A percentile compares a stretch with the other conserved stretches of the same genome.
Conservation (phyloP, 2,888 invertebrate genomes). For the Pyrochroa serraticornis region DNA sequence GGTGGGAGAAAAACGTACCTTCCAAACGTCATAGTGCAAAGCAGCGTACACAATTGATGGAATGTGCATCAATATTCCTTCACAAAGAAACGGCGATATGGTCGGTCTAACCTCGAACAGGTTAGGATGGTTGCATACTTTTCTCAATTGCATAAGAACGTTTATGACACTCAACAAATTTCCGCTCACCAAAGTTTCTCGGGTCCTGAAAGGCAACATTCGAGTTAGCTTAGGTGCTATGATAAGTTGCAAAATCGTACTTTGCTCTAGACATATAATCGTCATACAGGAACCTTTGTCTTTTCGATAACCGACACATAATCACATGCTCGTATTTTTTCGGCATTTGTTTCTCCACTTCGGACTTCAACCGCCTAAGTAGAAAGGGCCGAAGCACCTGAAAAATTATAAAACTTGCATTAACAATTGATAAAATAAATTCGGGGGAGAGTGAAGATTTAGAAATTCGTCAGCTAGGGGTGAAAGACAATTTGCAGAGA, state of each 20-base stretch:
- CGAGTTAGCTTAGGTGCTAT: background rate
- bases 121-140: slow-evolving; percentile 98
- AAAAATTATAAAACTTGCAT: slow-evolving; percentile 34
- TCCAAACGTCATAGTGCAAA: slow-evolving; percentile 75
- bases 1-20: slow-evolving; percentile 60
- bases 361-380: slow-evolving; percentile 86
- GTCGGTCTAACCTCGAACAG: slow-evolving; percentile 96
- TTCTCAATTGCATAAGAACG: slow-evolving; percentile 94
- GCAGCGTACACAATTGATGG: slow-evolving; percentile 75
- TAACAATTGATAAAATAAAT: background rate
- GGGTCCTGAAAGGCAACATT: slow-evolving; percentile 70
- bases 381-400: slow-evolving; percentile 92
- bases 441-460: background rate
- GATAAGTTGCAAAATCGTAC: slow-evolving; percentile 62
- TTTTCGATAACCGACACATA: slow-evolving; percentile 90
- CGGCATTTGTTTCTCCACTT: slow-evolving; percentile 98
- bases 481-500: slow-evolving; percentile 1
- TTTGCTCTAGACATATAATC: slow-evolving; percentile 98
- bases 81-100: slow-evolving; percentile 90
- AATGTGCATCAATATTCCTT: slow-evolving; percentile 71
- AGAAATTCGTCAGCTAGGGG: background rate
- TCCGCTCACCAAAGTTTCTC: slow-evolving; percentile 90
- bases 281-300: slow-evolving; percentile 97
- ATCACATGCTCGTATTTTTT: slow-evolving; percentile 95
- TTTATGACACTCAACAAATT: slow-evolving; percentile 95